Base-by-base conservation (phyloP, 2,797 vertebrate genomes). In the Rhinella marina region DNA sequence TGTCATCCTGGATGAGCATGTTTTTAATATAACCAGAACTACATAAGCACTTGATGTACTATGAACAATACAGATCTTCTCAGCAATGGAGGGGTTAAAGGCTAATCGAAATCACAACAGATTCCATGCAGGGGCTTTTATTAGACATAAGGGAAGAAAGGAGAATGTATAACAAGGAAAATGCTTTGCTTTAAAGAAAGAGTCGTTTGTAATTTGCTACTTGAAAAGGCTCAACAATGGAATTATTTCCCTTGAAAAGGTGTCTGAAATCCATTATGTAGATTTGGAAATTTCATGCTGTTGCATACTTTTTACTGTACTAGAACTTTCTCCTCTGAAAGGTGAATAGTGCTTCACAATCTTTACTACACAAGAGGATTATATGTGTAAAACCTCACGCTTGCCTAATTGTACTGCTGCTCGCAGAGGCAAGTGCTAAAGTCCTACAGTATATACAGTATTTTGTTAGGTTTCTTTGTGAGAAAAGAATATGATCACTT, bases 191-290 rank as follows among this genome's bases (percentile, higher is more conserved):
- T 54, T 41, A 29, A 77, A 62, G 16, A 76, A 32, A 62, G 5
- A 7, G 27, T 57, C 72, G 68, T 88, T 83, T 90, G 32, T 88
- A 82, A 73, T 88, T 84, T 89, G 48, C 88, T 82, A 88, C 7
- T 54, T 84, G 81, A 88, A 90, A 90, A 79, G 25, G 54, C 41
- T 75, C 13, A 77, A 72, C 50, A 82, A 17, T 41, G 32, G 41
- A 86, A 82, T 82, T 50, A 8, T 77, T 80, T 82, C 79, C 59
- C 88, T 54, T 76, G 77, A 80, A 78, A 62, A 72, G n/a, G 81
- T 64, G 72, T 48, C 78, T 86, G 84, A 86, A 86, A 88, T 86
- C 68, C 84, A 86, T 82, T 86, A 85, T 80, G 73, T 64, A 87
- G 68, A 54, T 82, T 82, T 87, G 54, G 77, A 66, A 78, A 85